Evolutionary conservation across 2,888 invertebrate genomes (phyloP).

Genomic region (Biston betularia): DNA sequence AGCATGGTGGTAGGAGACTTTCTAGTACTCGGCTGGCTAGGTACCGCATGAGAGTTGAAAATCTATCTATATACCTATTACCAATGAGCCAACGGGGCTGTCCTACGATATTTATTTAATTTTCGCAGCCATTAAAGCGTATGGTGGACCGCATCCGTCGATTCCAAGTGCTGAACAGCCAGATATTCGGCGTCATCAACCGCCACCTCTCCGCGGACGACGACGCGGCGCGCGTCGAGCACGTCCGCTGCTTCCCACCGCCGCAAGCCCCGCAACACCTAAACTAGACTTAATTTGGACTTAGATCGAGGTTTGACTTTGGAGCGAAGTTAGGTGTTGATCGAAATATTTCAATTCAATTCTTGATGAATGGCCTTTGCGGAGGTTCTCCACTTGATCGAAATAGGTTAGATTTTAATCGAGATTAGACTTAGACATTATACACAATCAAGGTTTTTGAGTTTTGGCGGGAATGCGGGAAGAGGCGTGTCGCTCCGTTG

Average conservation of each 20-base stretch:
- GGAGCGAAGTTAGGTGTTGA: background rate
- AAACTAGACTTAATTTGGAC: background rate
- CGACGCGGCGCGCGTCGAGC: conserved; percentile 93
- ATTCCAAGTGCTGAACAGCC: conserved; percentile 99
- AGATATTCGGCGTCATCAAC: conserved; percentile 97
- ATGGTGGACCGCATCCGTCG: conserved; percentile 99
- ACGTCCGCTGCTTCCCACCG: conserved; percentile 98
- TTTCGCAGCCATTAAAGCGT: conserved; percentile 93
- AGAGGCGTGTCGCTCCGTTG: no score
- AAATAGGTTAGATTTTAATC: background rate
- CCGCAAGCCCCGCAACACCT: conserved; percentile 81
- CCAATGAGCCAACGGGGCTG: no score
- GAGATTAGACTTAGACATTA: background rate
- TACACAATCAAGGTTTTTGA: no score
- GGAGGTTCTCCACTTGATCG: no score
- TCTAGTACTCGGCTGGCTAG: no score
- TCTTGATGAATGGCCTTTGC: no score
- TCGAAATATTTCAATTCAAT: background rate
- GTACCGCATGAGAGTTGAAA: no score
- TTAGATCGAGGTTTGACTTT: background rate
- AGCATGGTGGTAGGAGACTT: no score
- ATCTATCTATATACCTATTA: no score
- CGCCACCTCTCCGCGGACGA: conserved; percentile 95
- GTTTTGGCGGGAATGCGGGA: no score
- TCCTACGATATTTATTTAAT: no score